Evolutionary conservation across 2,113 vertebrate species (phyloP), one percentile per base, ranked within the genome.

Genomic region (Eulacestoma nigropectus): DNA sequence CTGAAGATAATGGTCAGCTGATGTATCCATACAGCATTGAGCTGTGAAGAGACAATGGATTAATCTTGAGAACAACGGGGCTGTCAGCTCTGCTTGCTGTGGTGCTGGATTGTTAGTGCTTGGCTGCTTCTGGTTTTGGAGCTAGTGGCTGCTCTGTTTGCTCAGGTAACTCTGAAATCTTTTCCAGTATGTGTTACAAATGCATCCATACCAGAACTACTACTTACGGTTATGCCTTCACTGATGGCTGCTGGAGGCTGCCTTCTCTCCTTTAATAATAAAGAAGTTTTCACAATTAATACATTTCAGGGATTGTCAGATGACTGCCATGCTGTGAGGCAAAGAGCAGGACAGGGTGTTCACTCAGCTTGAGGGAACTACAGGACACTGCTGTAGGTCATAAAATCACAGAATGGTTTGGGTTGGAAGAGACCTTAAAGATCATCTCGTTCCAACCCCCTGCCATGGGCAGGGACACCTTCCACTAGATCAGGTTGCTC

Each of bases 41-140:
- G 55, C 21, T 90, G 33, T 3, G 10, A 75, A 69, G 65, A 75
- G 52, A 52, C 47, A 56, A 3, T 30, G 60, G 11, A 50, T 62
- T 82, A 13, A 32, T 56, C 19, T 12, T 60, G 60, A 92, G 50
- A 74, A 56, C 6, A n/a, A 50, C 0, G 30, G 7, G 10, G 18
- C 55, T 42, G 7, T 46, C 41, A 47, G 14, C 14, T 72, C 39
- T 63, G 47, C 17, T 67, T 53, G 16, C 3, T 53, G n/a, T 0
- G 2, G 23, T 1, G 1, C 27, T 57, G 47, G 16, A 16, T 72
- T 2, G 0, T 32, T 63, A 11, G 33, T n/a, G 30, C n/a, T 59
- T 26, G 4, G 4, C 20, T 64, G 37, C 57, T 46, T 67, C 53
- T 42, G 33, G 6, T 55, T 79, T 90, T 50, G 33, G 47, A 39